A percentile compares a stretch with the other conserved stretches of the same genome.
Conservation (phyloP, 2,888 invertebrate species). For the Neoaliturus tenellus region DNA sequence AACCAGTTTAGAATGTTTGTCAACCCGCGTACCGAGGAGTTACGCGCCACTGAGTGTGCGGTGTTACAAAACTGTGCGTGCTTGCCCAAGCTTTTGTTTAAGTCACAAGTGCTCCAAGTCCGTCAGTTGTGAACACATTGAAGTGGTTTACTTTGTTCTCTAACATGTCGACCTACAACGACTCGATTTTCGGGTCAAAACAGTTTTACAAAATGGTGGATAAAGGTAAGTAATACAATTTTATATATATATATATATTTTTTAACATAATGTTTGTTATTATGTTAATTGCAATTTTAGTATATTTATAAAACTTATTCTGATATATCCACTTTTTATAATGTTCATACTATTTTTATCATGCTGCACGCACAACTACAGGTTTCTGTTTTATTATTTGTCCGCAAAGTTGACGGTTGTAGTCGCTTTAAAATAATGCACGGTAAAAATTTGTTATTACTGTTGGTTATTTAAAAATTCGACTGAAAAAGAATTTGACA, state of each 20-base stretch:
- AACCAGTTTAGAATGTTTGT: slow-evolving; percentile 1
- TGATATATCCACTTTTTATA: too few relatives aligned
- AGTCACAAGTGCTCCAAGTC: background rate
- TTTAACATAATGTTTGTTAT: background rate
- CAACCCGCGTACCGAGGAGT: background rate
- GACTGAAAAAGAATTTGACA: too few relatives aligned
- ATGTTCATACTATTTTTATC: too few relatives aligned
- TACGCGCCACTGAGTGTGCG: background rate
- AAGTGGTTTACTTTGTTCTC: background rate
- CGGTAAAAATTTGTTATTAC: too few relatives aligned
- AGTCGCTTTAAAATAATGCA: too few relatives aligned
- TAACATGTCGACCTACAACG: background rate
- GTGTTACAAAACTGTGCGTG: background rate
- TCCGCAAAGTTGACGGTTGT: too few relatives aligned
- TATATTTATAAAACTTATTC: too few relatives aligned
- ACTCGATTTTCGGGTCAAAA: background rate
- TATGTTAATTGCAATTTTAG: too few relatives aligned
- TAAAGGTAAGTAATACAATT: slow-evolving; percentile 3
- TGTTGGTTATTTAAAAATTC: too few relatives aligned
- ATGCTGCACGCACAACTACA: too few relatives aligned
- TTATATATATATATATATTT: background rate
- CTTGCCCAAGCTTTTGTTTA: background rate
- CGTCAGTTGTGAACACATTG: background rate
- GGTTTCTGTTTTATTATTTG: too few relatives aligned
- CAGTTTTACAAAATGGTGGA: slow-evolving; percentile 24